A percentile compares a stretch with the other conserved stretches of the same genome.
phyloP scores from a whole-genome alignment of 2,888 invertebrate genomes.

The Rhamnusium bicolor region DNA sequence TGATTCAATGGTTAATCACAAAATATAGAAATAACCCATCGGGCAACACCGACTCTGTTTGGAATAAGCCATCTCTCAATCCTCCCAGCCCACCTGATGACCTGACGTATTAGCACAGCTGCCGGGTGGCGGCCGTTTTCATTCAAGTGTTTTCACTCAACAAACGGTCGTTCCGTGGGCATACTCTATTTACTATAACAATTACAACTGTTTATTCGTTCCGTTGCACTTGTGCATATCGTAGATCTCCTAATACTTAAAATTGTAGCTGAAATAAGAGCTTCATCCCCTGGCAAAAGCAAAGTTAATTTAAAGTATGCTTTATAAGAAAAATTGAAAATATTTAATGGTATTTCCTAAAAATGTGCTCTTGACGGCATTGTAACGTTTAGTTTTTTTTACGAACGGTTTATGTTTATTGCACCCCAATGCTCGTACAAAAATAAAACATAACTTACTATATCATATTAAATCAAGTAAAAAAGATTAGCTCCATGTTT shows the following conservation, averaged over 20 bases:
- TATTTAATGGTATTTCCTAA: too few species aligned
- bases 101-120: conserved; percentile 60
- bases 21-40: too few species aligned
- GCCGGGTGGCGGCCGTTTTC: conserved; percentile 53
- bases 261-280: neutral
- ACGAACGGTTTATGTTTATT: too few species aligned
- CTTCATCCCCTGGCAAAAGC: neutral
- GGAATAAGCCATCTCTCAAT: conserved; percentile 43
- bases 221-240: neutral
- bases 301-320: too few species aligned
- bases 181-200: conserved; percentile 30
- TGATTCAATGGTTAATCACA: too few species aligned
- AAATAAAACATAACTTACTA: too few species aligned
- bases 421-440: too few species aligned
- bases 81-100: conserved; percentile 53
- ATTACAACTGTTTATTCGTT: conserved; percentile 2
- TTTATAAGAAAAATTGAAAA: too few species aligned
- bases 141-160: conserved; percentile 56
- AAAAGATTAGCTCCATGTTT: too few species aligned
- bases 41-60: conserved; percentile 34
- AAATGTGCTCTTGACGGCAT: too few species aligned
- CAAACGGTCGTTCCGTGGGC: conserved; percentile 33
- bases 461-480: too few species aligned
- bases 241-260: neutral
- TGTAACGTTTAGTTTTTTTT: too few species aligned